These are phyloP conservation scores for Ochotona princeps DNA, from an alignment of 2,113 vertebrate genomes.

Conservation along the genomic window DNA sequence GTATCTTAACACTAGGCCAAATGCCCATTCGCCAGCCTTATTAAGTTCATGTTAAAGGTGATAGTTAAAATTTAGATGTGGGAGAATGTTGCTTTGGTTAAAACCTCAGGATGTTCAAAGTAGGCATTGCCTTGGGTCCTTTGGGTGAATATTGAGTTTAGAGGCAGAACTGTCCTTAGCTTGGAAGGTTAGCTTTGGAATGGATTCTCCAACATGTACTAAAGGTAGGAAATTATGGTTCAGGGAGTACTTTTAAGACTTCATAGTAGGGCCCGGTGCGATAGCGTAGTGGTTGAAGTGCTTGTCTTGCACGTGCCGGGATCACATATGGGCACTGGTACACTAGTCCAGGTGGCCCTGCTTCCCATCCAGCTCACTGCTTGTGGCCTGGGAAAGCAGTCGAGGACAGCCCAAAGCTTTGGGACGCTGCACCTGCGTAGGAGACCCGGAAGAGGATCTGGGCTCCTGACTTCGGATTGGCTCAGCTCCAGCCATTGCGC, in stretches of 20 bases:
- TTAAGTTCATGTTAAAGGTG: slow-evolving; percentile 10
- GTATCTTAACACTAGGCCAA: no score
- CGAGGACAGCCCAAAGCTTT: no score
- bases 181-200: slow-evolving; percentile 29
- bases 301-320: no score
- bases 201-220: background rate
- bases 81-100: slow-evolving; percentile 16
- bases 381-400: no score
- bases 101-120: background rate
- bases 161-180: slow-evolving; percentile 29
- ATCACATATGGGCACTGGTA: no score
- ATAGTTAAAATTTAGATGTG: slow-evolving; percentile 29
- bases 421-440: no score
- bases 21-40: background rate
- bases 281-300: no score
- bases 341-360: no score
- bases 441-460: no score
- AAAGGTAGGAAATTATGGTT: background rate
- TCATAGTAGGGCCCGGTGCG: background rate
- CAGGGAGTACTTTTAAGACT: background rate
- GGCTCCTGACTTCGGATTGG: no score
- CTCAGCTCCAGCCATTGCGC: no score
- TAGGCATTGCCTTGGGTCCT: background rate
- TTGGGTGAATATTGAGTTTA: slow-evolving; percentile 3
- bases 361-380: no score